Percentiles rank a stretch among this genome's conserved stretches.
phyloP scores from a whole-genome alignment of 2,113 vertebrate species.

The Phalacrocorax brasilianus region DNA sequence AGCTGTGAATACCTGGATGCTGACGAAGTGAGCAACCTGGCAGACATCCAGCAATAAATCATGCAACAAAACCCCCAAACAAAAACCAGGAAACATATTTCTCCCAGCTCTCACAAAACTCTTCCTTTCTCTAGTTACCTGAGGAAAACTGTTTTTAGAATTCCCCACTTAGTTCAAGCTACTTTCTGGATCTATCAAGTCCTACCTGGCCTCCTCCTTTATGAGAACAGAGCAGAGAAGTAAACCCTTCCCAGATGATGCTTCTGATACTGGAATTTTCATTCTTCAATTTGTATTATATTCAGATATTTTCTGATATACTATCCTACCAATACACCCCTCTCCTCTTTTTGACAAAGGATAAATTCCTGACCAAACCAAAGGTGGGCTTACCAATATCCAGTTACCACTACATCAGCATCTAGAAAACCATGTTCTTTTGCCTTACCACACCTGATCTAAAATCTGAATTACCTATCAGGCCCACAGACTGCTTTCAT shows the following conservation, averaged over 20 bases:
- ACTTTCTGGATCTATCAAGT: neutral
- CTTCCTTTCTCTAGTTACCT: neutral
- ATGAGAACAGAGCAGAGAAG: neutral
- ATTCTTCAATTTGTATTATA: neutral
- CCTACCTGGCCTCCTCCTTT: neutral
- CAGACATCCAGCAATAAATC: neutral
- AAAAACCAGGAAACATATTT: neutral
- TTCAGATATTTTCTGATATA: neutral
- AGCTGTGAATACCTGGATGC: neutral
- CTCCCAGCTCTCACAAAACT: neutral
- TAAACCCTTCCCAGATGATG: neutral
- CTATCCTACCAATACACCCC: neutral
- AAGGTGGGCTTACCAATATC: neutral
- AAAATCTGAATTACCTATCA: neutral
- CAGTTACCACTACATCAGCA: neutral
- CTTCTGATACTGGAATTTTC: neutral
- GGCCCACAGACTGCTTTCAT: neutral
- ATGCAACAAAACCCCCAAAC: neutral
- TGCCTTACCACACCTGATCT: neutral
- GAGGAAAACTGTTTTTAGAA: neutral
- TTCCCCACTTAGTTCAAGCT: neutral
- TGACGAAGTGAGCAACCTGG: neutral
- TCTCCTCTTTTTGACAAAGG: neutral
- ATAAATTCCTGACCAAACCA: neutral
- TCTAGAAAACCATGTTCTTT: neutral